phyloP scores from a whole-genome alignment of 92 coral and sea anemone genomes.

The Epizoanthus illoricatus region DNA sequence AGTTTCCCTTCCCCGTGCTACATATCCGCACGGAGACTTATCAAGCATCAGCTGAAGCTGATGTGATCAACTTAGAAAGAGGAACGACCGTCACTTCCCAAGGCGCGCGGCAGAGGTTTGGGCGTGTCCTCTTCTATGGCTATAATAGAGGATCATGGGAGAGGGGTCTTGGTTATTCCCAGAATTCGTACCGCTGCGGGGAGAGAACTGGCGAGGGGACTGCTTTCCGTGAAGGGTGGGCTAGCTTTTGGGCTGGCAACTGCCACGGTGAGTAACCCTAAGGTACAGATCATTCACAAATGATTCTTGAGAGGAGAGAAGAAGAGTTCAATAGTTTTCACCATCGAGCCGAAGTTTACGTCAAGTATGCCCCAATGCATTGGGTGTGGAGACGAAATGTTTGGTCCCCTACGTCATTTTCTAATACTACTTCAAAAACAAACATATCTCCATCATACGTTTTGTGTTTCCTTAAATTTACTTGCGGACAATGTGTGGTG shows the following conservation, averaged over 20 bases:
- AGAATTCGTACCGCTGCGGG: not conserved
- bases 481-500: too few relatives aligned
- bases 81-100: not conserved
- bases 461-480: too few relatives aligned
- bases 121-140: conserved; percentile 23
- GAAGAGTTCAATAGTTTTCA: too few relatives aligned
- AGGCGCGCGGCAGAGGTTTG: not conserved
- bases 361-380: too few relatives aligned
- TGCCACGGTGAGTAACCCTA: conserved; percentile 3
- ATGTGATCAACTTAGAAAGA: not conserved
- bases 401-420: too few relatives aligned
- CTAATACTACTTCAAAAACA: too few relatives aligned
- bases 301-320: too few relatives aligned
- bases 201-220: conserved; percentile 3
- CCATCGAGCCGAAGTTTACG: too few relatives aligned
- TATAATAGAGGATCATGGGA: conserved; percentile 15
- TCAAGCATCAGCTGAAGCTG: not conserved
- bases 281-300: not conserved
- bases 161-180: not conserved
- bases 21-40: not conserved
- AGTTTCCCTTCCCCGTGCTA: conserved; percentile 13
- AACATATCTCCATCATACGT: too few relatives aligned
- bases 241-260: conserved; percentile 24
- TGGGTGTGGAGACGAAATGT: too few relatives aligned
- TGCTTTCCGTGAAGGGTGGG: conserved; percentile 28